Evolutionary conservation across 2,888 invertebrate genomes (phyloP).

Genomic region (Lithophane socia): DNA sequence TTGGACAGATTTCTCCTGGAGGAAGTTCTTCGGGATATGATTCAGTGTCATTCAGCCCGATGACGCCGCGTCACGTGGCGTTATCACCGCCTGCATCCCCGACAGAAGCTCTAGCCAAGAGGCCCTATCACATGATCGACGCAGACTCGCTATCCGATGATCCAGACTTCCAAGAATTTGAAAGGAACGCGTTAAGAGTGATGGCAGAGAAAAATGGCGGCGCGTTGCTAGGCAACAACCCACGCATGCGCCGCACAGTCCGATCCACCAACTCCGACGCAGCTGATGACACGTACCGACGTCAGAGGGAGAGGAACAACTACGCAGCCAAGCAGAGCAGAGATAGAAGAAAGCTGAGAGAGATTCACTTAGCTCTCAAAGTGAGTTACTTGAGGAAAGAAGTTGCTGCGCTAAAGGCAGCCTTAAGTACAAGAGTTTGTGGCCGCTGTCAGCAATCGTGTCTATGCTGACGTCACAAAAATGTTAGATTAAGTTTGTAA

Average conservation of each 20-base stretch:
- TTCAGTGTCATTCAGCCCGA: constrained; percentile 42
- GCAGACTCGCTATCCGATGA: constrained; percentile 82
- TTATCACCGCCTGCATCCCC: constrained; percentile 73
- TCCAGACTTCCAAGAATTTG: constrained; percentile 92
- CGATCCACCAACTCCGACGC: constrained; percentile 72
- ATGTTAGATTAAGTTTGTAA: constrained; percentile 18
- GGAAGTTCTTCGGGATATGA: constrained; percentile 70
- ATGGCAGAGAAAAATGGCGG: constrained; percentile 91
- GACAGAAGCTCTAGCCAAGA: constrained; percentile 37
- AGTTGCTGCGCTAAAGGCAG: constrained; percentile 73
- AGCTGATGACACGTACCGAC: constrained; percentile 96
- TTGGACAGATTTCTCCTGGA: constrained; percentile 70
- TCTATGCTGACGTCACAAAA: constrained; percentile 40
- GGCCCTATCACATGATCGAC: constrained; percentile 64
- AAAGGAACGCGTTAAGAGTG: constrained; percentile 92
- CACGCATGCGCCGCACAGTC: constrained; percentile 92
- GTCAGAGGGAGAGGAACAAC: constrained; percentile 97
- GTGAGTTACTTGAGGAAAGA: constrained; percentile 93
- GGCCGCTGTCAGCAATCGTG: constrained; percentile 70
- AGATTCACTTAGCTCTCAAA: constrained; percentile 97
- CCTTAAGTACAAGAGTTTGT: constrained; percentile 71
- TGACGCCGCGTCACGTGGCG: constrained; percentile 51
- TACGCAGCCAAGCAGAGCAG: constrained; percentile 98
- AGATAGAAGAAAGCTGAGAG: constrained; percentile 96
- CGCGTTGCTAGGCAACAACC: constrained; percentile 88